Base-by-base conservation (phyloP, 2,113 vertebrate genomes). In the Mobula hypostoma region DNA sequence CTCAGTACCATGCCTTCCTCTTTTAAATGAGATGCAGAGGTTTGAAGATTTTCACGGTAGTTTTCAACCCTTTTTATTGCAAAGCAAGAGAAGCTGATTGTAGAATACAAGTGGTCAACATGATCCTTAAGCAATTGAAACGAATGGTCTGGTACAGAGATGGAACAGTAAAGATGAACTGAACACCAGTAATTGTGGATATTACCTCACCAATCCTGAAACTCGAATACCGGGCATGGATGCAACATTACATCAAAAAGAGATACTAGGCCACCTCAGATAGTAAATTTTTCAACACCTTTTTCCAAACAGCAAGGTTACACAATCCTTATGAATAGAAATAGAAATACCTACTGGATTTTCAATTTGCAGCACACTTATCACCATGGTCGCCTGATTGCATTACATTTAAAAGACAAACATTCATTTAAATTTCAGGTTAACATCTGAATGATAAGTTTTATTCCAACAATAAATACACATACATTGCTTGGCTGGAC, bases 291-390 rank as follows among this genome's bases (percentile, higher is more conserved):
- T 56, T 93, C 74, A 70, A 70, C 29, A 15, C 40, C 72, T 48
- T 93, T 70, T 74, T 93, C 40, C 9, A 93, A 93, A 74, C 21
- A 56, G 68, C 68, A 93, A 93, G 40, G 68, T 93, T 93, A 19
- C 21, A 12, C 90, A 68, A 66, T 72, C 32, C 19, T 9, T 72
- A 93, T 74, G 40, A 93, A 91, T 36, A 70, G 63, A 91, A 68
- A 91, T 70, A 36, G 14, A 91, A 70, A 91, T 91, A 17, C 11
- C 56, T 58, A 88, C 58, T 63, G 56, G 83, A 87, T 87, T 87
- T 87, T 63, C 56, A 87, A 61, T 87, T 87, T 58, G 29, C 21
- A 58, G 56, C 58, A 12, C 21, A 61, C 9, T 85, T 61, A 29
- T 8, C 82, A 56, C 48, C 9, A 29, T 29, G 29, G 29, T 61